Base-by-base conservation (phyloP, 2,888 invertebrate species). In the Lithosia quadra region DNA sequence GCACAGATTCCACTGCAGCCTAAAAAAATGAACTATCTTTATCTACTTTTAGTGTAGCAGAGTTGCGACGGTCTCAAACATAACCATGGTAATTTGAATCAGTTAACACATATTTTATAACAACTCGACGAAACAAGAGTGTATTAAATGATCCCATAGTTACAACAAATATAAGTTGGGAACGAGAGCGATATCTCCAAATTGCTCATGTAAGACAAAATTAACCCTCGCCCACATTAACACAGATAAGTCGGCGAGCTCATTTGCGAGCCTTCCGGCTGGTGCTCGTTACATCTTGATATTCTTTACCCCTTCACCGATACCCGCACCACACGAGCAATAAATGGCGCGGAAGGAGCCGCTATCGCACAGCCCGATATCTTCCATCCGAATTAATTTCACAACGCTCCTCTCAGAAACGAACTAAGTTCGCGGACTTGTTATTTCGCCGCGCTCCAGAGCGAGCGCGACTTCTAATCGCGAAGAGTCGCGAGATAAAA, bases 341-440 rank as follows among this genome's bases (percentile, higher is more conserved):
- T 95, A 94, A 95, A 95, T 95, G 94, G 95, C 92, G 94, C 89
- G 95, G 95, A 95, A 95, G 91, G 91, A 92, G 89, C 87, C 91
- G 93, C 93, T 94, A 95, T 94, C 94, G 88, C 90, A 79, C 88
- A 85, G 84, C 91, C 92, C 93, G 93, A 94, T 94, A 95, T 94
- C 95, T 95, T 95, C 95, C 95, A 94, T 95, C 92, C 94, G 94
- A 95, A 95, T 95, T 95, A 94, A 94, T 94, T 95, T 94, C 89
- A 88, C 87, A 91, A 90, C 91, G 91, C 75, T 83, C 81, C 85
- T 83, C 88, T 83, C 86, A 88, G 92, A 92, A 94, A 91, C 92
- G 93, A 93, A 94, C 90, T 89, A 89, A 92, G 91, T 92, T 93
- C 93, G 90, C 87, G 91, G 91, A 93, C 94, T 94, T 95, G 94